Percentiles rank a stretch among this genome's conserved stretches.
Conservation (phyloP, 2,888 invertebrate genomes). For the Pseudococcus longispinus region DNA sequence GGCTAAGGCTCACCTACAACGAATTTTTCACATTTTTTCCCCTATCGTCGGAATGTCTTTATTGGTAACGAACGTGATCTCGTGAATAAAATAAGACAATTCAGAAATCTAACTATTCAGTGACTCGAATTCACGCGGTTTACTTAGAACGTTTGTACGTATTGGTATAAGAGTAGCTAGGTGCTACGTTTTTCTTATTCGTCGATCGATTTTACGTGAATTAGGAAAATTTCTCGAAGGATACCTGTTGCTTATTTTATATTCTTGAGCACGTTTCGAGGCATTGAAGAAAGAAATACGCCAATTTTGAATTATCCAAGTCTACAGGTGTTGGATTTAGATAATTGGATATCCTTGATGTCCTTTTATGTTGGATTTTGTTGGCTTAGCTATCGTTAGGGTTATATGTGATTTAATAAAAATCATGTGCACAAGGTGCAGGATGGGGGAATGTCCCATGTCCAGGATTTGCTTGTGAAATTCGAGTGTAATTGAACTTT, state of each 20-base stretch:
- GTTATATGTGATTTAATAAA: too few relatives aligned
- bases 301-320: not conserved
- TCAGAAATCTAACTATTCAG: not conserved
- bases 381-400: too few relatives aligned
- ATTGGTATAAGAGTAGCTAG: too few relatives aligned
- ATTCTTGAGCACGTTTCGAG: constrained; percentile 16
- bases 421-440: too few relatives aligned
- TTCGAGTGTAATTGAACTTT: too few relatives aligned
- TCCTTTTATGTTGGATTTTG: too few relatives aligned
- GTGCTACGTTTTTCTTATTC: not conserved
- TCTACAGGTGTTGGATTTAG: not conserved
- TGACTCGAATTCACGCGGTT: not conserved
- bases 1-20: not conserved
- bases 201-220: not conserved
- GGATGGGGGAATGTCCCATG: too few relatives aligned
- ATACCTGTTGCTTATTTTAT: constrained; percentile 30
- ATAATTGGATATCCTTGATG: too few relatives aligned
- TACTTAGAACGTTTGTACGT: not conserved
- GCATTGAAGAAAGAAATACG: not conserved
- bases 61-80: constrained; percentile 28
- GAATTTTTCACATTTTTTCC: constrained; percentile 30
- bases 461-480: too few relatives aligned
- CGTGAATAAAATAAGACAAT: constrained; percentile 38
- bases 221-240: not conserved
- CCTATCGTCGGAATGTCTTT: constrained; percentile 1